These are phyloP conservation scores for Bovichtus diacanthus DNA, from an alignment of 2,797 vertebrate genomes.

Conservation along the genomic window DNA sequence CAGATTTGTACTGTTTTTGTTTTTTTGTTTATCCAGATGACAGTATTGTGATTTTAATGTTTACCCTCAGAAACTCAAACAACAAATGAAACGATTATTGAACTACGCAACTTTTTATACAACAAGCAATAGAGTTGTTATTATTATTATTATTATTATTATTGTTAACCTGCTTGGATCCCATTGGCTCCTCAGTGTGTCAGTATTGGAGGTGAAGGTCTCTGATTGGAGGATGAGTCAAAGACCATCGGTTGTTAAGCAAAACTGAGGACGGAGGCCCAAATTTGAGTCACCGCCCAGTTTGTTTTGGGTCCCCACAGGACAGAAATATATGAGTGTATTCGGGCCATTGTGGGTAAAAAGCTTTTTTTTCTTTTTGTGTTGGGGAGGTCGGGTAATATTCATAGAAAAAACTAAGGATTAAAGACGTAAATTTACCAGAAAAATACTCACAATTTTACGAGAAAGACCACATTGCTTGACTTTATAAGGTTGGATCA, in stretches of 20 bases:
- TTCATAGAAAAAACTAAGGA: too few species aligned
- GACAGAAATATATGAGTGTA: not conserved
- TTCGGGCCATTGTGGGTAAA: too few species aligned
- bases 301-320: not conserved
- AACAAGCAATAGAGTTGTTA: constrained; percentile 51
- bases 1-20: constrained; percentile 69
- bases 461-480: too few species aligned
- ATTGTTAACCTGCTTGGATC: constrained; percentile 60
- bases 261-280: constrained; percentile 8
- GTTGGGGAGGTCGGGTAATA: too few species aligned
- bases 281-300: not conserved
- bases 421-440: too few species aligned
- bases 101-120: constrained; percentile 70
- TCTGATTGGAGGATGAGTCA: constrained; percentile 64
- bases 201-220: constrained; percentile 73
- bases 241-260: constrained; percentile 41
- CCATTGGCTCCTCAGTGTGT: constrained; percentile 64
- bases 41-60: constrained; percentile 86
- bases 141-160: constrained; percentile 30
- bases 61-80: constrained; percentile 70
- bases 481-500: too few species aligned
- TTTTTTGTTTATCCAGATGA: constrained; percentile 72
- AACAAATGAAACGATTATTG: constrained; percentile 60
- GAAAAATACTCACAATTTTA: too few species aligned
- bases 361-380: too few species aligned